Conservation (phyloP, 2,797 vertebrate genomes). For the Hafferia zeledoni region DNA sequence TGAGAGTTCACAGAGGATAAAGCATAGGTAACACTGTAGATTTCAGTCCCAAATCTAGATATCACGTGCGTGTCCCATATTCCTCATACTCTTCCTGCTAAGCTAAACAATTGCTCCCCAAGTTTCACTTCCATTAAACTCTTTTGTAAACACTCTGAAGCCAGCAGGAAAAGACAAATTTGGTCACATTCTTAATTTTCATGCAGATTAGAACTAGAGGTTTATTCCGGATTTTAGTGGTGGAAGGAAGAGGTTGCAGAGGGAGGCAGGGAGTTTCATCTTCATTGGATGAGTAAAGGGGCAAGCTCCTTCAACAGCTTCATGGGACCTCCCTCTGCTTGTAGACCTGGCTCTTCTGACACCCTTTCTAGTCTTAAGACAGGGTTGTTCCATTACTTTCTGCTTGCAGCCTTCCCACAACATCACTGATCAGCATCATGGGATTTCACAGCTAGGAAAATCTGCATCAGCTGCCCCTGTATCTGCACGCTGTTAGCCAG, state of each 20-base stretch:
- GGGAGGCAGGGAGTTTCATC: neutral
- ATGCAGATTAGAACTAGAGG: neutral
- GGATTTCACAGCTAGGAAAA: neutral
- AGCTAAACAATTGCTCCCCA: neutral
- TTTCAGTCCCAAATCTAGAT: slow-evolving; percentile 8
- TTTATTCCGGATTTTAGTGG: neutral
- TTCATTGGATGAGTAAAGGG: neutral
- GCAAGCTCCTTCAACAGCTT: neutral
- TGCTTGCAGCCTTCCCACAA: neutral
- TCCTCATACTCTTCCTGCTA: neutral
- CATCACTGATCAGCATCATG: neutral
- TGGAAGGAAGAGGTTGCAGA: neutral
- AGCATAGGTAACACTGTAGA: neutral
- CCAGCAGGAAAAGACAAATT: slow-evolving; percentile 6
- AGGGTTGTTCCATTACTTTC: neutral
- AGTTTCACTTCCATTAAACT: neutral
- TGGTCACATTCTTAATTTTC: slow-evolving; percentile 4
- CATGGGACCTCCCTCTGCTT: neutral
- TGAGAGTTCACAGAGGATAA: slow-evolving; percentile 27
- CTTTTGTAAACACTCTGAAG: neutral
- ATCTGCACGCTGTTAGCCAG: neutral
- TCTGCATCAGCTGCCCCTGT: neutral
- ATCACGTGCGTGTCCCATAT: neutral
- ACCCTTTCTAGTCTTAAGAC: neutral
- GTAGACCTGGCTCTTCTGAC: neutral